These are phyloP conservation scores for Dermatemys mawii DNA, from an alignment of 2,113 vertebrate genomes.

Conservation along the genomic window DNA sequence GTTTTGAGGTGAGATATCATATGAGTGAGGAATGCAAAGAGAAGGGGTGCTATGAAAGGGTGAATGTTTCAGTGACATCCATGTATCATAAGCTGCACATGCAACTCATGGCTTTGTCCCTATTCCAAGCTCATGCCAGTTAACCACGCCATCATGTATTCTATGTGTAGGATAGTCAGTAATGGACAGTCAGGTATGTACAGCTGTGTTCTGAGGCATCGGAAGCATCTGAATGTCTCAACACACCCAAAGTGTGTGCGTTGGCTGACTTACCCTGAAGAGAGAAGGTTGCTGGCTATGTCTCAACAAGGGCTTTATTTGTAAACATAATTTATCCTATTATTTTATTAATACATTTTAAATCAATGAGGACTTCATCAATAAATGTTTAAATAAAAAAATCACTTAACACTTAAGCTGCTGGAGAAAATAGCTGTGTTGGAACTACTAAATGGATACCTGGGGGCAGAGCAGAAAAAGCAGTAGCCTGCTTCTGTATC, in stretches of 20 bases:
- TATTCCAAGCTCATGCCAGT: not conserved
- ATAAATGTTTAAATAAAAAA: not conserved
- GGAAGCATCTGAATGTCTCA: not conserved
- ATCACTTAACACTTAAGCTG: not conserved
- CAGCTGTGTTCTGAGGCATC: accelerated
- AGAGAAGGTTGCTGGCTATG: not conserved
- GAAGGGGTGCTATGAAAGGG: not conserved
- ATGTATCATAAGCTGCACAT: not conserved
- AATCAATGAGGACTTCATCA: not conserved
- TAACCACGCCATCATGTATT: not conserved
- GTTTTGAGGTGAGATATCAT: not conserved
- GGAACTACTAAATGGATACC: not conserved
- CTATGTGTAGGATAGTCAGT: not conserved
- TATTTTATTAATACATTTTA: not conserved
- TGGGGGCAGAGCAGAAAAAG: not conserved
- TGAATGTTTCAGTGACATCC: not conserved
- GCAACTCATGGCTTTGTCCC: not conserved
- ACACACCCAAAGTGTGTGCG: not conserved
- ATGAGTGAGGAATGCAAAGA: not conserved
- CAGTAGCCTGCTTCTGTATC: not conserved
- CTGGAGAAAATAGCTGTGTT: not conserved
- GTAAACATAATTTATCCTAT: not conserved
- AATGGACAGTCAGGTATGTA: accelerated
- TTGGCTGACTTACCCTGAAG: not conserved
- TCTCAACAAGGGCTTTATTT: not conserved